A percentile compares a stretch with the other conserved stretches of the same genome.
These are phyloP conservation scores for Lithophane ornitopus DNA, from an alignment of 2,888 invertebrate genomes.

Conservation along the genomic window DNA sequence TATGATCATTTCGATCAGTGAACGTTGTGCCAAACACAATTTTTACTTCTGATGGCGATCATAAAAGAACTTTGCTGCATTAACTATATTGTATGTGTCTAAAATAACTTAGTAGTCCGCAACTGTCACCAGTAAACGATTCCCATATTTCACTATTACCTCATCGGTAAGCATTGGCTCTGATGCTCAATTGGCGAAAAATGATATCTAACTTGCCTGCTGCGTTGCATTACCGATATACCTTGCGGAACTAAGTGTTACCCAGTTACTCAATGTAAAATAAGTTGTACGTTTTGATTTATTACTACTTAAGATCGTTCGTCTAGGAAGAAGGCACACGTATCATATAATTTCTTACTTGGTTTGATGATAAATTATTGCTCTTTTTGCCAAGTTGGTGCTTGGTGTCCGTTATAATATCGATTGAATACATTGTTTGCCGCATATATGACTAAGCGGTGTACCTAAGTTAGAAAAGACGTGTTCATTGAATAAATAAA, in stretches of 20 bases:
- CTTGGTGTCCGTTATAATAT: constrained; percentile 24
- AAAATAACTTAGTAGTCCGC: constrained; percentile 2
- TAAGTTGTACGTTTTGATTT: constrained; percentile 43
- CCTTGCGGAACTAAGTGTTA: constrained; percentile 70
- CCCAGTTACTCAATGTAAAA: constrained; percentile 51
- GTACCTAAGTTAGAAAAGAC: constrained; percentile 18
- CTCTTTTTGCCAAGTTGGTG: constrained; percentile 24
- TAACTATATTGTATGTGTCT: background rate
- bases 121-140: constrained; percentile 33
- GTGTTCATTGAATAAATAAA: constrained; percentile 33
- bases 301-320: constrained; percentile 34
- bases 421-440: constrained; percentile 35
- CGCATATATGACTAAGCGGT: constrained; percentile 20
- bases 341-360: constrained; percentile 25
- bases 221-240: constrained; percentile 55
- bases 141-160: constrained; percentile 31
- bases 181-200: constrained; percentile 71
- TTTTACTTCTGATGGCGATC: background rate
- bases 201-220: constrained; percentile 64
- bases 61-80: background rate
- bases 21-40: background rate
- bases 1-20: background rate
- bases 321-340: constrained; percentile 17
- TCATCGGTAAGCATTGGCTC: constrained; percentile 56
- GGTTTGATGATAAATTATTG: constrained; percentile 29